Conservation (phyloP, 2,113 vertebrate genomes). For the Vulpes ferrilata region DNA sequence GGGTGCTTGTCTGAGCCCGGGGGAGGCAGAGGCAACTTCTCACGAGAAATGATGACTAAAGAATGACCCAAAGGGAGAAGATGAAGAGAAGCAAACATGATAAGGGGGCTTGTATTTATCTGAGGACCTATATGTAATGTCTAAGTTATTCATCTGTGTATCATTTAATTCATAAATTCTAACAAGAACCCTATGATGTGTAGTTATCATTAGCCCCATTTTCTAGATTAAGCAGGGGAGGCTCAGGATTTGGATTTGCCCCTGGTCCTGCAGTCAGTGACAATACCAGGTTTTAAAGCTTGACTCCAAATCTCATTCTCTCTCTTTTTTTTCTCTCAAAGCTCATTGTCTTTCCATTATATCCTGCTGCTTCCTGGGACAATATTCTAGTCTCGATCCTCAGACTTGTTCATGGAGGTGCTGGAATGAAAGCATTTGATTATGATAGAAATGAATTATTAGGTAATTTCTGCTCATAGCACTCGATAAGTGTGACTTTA, state of each 20-base stretch:
- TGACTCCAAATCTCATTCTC: neutral
- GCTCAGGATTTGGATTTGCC: neutral
- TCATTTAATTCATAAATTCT: neutral
- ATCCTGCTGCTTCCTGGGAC: neutral
- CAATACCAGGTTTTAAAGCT: neutral
- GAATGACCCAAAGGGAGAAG: neutral
- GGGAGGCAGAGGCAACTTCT: neutral
- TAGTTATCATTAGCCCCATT: neutral
- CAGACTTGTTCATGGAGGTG: neutral
- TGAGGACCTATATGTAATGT: neutral
- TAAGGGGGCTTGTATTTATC: neutral
- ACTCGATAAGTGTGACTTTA: neutral
- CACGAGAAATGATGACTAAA: neutral
- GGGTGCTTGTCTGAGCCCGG: accelerated
- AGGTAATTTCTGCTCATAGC: neutral
- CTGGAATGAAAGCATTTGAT: slow-evolving; percentile 21
- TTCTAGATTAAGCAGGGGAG: neutral
- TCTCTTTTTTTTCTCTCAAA: too few species aligned
- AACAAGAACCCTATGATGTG: neutral
- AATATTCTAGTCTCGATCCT: neutral
- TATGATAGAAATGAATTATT: neutral
- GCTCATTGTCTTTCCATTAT: neutral
- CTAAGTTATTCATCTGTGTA: neutral
- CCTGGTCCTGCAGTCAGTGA: neutral
- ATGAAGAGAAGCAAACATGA: neutral